Conservation (phyloP, 1,140 invertebrate species). For the Aphaenogaster ashmeadi region DNA sequence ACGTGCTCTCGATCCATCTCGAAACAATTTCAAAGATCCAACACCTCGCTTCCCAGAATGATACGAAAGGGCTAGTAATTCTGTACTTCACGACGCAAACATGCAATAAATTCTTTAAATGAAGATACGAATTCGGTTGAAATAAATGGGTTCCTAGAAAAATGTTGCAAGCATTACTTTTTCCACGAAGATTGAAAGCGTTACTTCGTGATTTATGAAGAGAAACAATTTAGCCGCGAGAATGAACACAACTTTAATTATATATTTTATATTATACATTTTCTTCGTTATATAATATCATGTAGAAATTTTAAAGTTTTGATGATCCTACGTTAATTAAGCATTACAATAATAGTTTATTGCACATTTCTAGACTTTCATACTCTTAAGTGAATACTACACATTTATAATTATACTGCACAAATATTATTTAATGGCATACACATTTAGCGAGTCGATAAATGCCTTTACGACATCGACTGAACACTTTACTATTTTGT, state of each 20-base stretch:
- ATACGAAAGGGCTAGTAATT: background rate
- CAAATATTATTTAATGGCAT: background rate
- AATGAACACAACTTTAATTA: background rate
- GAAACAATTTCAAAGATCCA: constrained; percentile 34
- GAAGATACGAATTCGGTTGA: background rate
- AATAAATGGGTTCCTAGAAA: background rate
- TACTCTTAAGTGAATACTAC: background rate
- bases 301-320: background rate
- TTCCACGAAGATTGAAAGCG: background rate
- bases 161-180: background rate
- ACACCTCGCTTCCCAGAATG: background rate
- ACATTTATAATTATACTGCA: background rate
- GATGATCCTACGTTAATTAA: background rate
- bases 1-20: constrained; percentile 40
- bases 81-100: background rate
- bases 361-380: background rate
- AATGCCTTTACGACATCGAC: background rate
- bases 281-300: background rate
- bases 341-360: background rate
- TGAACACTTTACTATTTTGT: background rate
- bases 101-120: constrained; percentile 34
- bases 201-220: background rate
- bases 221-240: background rate
- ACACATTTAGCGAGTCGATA: background rate
- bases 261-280: background rate